Evolutionary conservation across 2,113 vertebrate species (phyloP), one percentile per base, ranked within the genome.

Genomic region (Pseudonaja textilis): DNA sequence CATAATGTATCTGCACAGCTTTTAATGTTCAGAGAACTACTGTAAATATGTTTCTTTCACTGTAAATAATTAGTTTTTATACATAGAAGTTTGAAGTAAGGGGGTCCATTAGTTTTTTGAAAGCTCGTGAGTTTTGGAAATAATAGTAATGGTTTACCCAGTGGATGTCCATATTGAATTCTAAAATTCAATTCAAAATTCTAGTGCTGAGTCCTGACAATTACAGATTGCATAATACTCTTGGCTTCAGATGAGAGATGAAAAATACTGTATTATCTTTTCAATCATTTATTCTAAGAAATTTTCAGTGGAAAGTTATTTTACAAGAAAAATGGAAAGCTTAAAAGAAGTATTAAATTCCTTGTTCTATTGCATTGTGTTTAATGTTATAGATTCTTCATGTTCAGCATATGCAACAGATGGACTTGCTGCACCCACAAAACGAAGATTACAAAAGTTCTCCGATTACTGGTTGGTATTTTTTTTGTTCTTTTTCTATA

Each of bases 381-480:
- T 74, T 87, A 93, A 96, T 88, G 96, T 94, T 90, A 90, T 95
- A 98, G 98, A 97, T 98, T 96, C 97, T 98, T 96, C 97, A 98
- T 96, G 96, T 98, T 96, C 98, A 98, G 95, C 98, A 98, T 95
- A 96, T 96, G 55, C 96, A 96, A 81, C 97, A 96, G 92, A 91
- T 93, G 6, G 93, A 95, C 61, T 85, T 91, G 69, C 69, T 92
- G 81, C 95, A 42, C 55, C 64, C 93, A 22, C 96, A 93, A 90
- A 96, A 97, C 81, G 94, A 96, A 92, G 96, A 95, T 94, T 91
- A 93, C 85, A 96, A 91, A 94, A 94, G 93, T 47, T 95, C 95
- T 90, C 90, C 87, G 7, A 93, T 93, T 87, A 92, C 96, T 96
- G 98, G 98, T 98, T 92, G 20, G 97, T 97, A n/a, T 14, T 29